Evolutionary conservation across 2,797 vertebrate species (phyloP), one percentile per base, ranked within the genome.

Genomic region (Siniperca undulata): DNA sequence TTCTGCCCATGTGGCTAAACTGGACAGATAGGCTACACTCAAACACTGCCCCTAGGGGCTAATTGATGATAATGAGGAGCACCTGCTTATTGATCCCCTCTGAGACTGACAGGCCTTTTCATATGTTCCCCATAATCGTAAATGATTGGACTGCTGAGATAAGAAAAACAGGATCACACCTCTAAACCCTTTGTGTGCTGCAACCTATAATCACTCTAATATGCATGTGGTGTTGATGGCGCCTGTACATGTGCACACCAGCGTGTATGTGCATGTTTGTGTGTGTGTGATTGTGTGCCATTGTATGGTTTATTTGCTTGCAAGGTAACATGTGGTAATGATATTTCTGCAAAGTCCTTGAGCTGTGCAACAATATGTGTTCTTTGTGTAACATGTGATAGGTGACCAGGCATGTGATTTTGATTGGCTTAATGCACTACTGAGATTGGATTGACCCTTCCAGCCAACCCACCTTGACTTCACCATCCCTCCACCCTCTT

Each of bases 361-460:
- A 91, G 82, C 71, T 80, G 84, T 72, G 77, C 77, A 88, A n/a
- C n/a, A 11, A 50, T 30, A 66, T 61, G 40, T 80, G 38, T 81
- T 82, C 38, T 71, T 58, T 64, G 52, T 80, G 66, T 78, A 27
- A 16, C 40, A 61, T 78, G 83, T 86, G 84, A 88, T 79, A 76
- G 81, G 66, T 78, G 73, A 67, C 71, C 74, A 78, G 78, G 80
- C 75, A 30, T 89, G 86, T 76, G 66, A 27, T 78, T 90, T 87
- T 73, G 89, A 91, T 91, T 86, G 88, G 64, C 75, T 88, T 91
- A 89, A 90, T 85, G 89, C 76, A 78, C 79, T 70, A 3, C 81
- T 87, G 83, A 66, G 61, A 90, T 88, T 89, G 86, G 83, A 85
- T 61, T 44, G 75, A 70, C 77, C 55, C 62, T 24, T 77, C 46